Evolutionary conservation across 2,888 invertebrate species (phyloP).

Genomic region (Scrobipalpa atriplicella): DNA sequence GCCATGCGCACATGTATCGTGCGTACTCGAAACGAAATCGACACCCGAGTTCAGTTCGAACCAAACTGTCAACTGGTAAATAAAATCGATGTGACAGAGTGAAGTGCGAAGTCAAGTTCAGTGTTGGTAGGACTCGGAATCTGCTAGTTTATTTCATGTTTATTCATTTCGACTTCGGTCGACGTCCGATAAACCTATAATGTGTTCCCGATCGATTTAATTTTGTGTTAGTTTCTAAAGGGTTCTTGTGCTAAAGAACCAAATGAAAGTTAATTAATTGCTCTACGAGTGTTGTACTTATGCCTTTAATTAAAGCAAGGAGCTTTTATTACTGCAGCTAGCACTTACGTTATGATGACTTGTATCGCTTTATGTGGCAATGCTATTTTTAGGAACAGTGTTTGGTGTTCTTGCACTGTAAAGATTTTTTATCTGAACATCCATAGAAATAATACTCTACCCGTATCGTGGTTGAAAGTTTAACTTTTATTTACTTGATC

Average conservation of each 20-base stretch:
- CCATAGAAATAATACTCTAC: neutral
- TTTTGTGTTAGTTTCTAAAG: constrained; percentile 45
- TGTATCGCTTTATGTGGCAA: constrained; percentile 12
- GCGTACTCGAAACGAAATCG: constrained; percentile 54
- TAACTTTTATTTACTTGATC: constrained; percentile 16
- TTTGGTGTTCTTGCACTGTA: neutral
- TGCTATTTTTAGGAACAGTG: constrained; percentile 14
- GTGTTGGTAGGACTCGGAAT: constrained; percentile 49
- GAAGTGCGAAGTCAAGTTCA: constrained; percentile 63
- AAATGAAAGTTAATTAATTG: constrained; percentile 13
- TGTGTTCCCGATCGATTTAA: constrained; percentile 44
- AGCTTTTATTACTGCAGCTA: constrained; percentile 19
- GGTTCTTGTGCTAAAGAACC: constrained; percentile 23
- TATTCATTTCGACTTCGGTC: constrained; percentile 53
- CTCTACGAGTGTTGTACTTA: neutral
- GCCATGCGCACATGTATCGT: constrained; percentile 69
- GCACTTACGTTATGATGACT: constrained; percentile 12
- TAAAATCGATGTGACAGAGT: constrained; percentile 52
- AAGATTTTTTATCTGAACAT: neutral
- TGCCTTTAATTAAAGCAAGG: constrained; percentile 14
- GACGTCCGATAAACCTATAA: constrained; percentile 49
- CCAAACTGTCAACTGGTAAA: constrained; percentile 55
- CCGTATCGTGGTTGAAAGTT: neutral
- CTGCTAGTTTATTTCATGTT: constrained; percentile 21
- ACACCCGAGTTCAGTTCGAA: constrained; percentile 54